Evolutionary conservation across 2,797 vertebrate species (phyloP), one percentile per base, ranked within the genome.

Genomic region (Pygocentrus nattereri): DNA sequence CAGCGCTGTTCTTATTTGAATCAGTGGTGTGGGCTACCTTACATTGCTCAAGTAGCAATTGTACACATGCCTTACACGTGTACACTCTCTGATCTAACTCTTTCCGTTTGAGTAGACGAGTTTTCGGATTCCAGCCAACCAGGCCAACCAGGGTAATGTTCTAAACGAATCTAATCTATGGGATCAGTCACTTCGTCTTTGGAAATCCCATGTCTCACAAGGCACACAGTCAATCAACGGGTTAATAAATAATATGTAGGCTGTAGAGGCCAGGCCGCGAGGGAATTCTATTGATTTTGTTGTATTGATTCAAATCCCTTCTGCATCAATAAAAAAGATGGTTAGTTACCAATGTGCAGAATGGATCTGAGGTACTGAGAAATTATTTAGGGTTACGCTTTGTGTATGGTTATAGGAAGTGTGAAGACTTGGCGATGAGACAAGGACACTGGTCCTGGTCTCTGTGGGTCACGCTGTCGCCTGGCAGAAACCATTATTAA

Each of bases 161-260:
- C 31, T 25, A 81, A 64, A 70, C 80, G 25, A 68, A 81, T 69
- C 69, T 74, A 78, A 59, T 56, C 65, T 65, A 78, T 56, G 38
- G 72, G 54, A 34, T 47, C 21, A 75, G 78, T 78, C 72, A 82
- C 49, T 69, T 79, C 74, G 64, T 86, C 79, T 79, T 73, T 58
- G 59, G 54, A 79, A 84, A 80, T 73, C 56, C 64, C 87, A 91
- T 93, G 89, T 91, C 89, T 81, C 30, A 88, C 80, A 82, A 85
- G 80, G 86, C 89, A 88, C 82, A 56, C 88, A 92, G 92, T 93
- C 92, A 93, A 90, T 93, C 90, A 89, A 80, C 82, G 88, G 93
- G 92, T 93, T 90, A 93, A 94, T 93, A 94, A 94, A 94, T 94
- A 91, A 93, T 92, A 89, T 91, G 88, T 91, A 93, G 90, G 86